Evolutionary conservation across 2,113 vertebrate species (phyloP).

Genomic region (Oncorhynchus masou): DNA sequence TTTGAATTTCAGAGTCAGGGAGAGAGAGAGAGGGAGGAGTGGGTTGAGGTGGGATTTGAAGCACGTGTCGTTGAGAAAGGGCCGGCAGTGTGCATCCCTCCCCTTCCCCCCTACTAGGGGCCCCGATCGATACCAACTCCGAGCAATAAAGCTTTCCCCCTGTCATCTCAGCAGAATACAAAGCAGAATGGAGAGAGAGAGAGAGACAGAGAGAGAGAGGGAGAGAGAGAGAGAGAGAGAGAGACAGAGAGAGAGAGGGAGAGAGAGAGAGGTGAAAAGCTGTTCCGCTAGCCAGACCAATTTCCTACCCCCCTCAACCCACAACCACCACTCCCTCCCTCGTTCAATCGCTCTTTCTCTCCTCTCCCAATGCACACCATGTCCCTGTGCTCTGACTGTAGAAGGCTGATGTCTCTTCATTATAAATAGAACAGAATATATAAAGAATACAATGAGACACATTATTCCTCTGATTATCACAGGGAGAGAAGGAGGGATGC

Average conservation of each 20-base stretch:
- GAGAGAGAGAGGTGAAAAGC: conserved; percentile 80
- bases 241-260: conserved; percentile 15
- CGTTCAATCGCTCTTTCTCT: conserved; percentile 51
- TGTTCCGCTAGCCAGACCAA: conserved; percentile 82
- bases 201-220: conserved; percentile 52
- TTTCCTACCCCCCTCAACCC: conserved; percentile 72
- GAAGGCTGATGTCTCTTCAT: conserved; percentile 27
- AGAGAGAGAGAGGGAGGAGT: conserved; percentile 22
- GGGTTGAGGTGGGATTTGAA: conserved; percentile 35
- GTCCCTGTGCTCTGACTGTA: conserved; percentile 40
- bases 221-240: conserved; percentile 30
- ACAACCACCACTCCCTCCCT: conserved; percentile 45
- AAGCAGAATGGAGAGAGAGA: conserved; percentile 76
- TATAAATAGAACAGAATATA: conserved; percentile 62
- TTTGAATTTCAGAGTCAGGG: conserved; percentile 74
- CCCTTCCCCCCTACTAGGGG: conserved; percentile 70
- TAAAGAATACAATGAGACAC: conserved; percentile 63
- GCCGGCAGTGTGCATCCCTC: conserved; percentile 71
- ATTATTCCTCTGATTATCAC: conserved; percentile 52
- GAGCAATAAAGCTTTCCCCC: conserved; percentile 85
- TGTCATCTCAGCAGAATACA: conserved; percentile 85
- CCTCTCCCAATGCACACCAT: conserved; percentile 46
- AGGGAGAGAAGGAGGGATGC: conserved; percentile 19
- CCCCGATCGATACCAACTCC: conserved; percentile 84
- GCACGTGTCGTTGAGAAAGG: conserved; percentile 74